phyloP scores from a whole-genome alignment of 1,140 invertebrate genomes.

The Cotesia vestalis region DNA sequence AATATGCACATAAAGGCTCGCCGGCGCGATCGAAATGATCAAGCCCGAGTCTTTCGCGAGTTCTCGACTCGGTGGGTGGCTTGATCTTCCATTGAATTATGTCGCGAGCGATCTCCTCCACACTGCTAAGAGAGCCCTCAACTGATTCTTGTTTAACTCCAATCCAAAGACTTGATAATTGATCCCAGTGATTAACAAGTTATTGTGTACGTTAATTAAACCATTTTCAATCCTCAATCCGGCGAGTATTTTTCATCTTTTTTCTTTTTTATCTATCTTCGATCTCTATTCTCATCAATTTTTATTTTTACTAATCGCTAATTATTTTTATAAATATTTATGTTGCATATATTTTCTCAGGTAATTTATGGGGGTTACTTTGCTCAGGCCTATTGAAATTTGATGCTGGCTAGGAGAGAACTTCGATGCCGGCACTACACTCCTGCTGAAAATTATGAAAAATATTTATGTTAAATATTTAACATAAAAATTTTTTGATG shows the following conservation, averaged over 20 bases:
- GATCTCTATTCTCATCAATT: too few relatives aligned
- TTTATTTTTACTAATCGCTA: not conserved
- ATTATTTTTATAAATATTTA: too few relatives aligned
- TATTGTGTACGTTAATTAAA: constrained; percentile 31
- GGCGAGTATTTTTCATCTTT: not conserved
- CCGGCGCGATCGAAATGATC: constrained; percentile 62
- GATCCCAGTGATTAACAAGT: constrained; percentile 29
- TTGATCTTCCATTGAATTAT: constrained; percentile 31
- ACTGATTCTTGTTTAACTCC: constrained; percentile 10
- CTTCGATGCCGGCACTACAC: too few relatives aligned
- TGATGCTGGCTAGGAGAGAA: too few relatives aligned
- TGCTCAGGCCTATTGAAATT: too few relatives aligned
- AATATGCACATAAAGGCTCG: constrained; percentile 64
- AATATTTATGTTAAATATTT: too few relatives aligned
- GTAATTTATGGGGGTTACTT: too few relatives aligned
- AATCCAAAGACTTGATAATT: constrained; percentile 24
- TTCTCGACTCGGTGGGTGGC: constrained; percentile 50
- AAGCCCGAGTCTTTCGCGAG: constrained; percentile 48
- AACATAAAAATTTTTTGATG: too few relatives aligned
- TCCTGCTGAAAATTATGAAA: too few relatives aligned
- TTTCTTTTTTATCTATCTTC: not conserved
- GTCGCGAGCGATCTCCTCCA: constrained; percentile 11
- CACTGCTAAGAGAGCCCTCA: constrained; percentile 5
- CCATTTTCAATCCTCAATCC: constrained; percentile 12
- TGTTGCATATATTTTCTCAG: not conserved